phyloP scores from a whole-genome alignment of 2,888 invertebrate genomes.

The Cybosia mesomella region DNA sequence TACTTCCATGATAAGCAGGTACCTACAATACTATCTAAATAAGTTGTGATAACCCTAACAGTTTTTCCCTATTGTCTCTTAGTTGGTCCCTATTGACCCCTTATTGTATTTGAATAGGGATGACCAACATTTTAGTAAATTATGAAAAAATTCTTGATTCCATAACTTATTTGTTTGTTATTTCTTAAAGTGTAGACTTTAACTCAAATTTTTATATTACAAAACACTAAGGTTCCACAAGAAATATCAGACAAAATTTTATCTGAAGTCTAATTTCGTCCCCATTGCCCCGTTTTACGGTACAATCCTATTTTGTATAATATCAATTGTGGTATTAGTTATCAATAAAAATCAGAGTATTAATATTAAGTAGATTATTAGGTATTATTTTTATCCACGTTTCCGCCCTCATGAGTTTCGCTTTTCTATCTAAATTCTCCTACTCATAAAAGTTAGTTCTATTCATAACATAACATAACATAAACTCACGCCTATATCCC shows the following conservation, averaged over 20 bases:
- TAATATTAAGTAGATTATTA: too few relatives aligned
- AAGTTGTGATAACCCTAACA: not conserved
- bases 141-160: constrained; percentile 8
- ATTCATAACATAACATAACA: too few relatives aligned
- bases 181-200: constrained; percentile 8
- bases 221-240: constrained; percentile 11
- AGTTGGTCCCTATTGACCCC: constrained; percentile 6
- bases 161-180: constrained; percentile 5
- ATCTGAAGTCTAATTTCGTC: constrained; percentile 11
- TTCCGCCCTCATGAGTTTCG: too few relatives aligned
- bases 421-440: too few relatives aligned
- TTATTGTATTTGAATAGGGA: constrained; percentile 8
- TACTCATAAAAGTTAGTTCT: too few relatives aligned
- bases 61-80: constrained; percentile 3
- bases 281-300: constrained; percentile 11
- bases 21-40: not conserved
- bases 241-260: constrained; percentile 6
- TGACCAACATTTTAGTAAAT: constrained; percentile 9
- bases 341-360: too few relatives aligned
- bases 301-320: too few relatives aligned
- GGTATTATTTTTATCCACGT: too few relatives aligned
- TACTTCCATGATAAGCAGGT: constrained; percentile 4
- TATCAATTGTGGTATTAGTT: too few relatives aligned
- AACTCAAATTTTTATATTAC: constrained; percentile 3
- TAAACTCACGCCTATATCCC: too few relatives aligned